Conservation (phyloP, 2,113 vertebrate genomes). For the Columba livia region DNA sequence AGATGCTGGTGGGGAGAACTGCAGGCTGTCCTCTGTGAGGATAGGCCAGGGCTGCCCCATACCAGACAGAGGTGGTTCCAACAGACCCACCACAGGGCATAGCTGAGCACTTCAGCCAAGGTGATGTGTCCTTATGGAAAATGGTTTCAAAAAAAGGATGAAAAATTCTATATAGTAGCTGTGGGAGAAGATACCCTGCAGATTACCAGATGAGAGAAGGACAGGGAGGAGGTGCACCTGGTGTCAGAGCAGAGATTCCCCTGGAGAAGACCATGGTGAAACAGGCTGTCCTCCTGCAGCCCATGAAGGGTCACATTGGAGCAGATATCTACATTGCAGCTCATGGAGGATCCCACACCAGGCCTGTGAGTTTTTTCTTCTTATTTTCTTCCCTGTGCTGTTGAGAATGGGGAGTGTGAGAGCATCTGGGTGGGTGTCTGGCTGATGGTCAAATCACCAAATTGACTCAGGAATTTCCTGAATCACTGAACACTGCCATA, state of each 20-base stretch:
- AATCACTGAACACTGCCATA: background rate
- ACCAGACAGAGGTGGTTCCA: too few species aligned
- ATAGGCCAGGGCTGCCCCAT: too few species aligned
- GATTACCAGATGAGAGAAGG: background rate
- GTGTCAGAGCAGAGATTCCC: background rate
- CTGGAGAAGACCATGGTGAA: background rate
- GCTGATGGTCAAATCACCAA: background rate
- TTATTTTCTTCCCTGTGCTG: background rate
- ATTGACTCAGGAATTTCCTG: background rate
- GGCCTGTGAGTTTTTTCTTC: background rate
- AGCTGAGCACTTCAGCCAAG: background rate
- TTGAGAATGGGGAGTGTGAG: background rate
- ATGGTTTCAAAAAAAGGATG: background rate
- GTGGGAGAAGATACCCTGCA: background rate
- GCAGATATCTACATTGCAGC: too few species aligned
- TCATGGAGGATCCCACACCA: background rate
- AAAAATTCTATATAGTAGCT: background rate
- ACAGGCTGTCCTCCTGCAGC: background rate
- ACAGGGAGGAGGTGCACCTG: accelerated
- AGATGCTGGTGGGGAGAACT: background rate
- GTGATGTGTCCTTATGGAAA: accelerated
- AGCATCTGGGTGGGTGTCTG: background rate
- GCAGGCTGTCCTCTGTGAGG: background rate
- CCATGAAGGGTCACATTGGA: background rate
- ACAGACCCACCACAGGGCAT: accelerated